Percentiles rank a stretch among this genome's conserved stretches.
These are phyloP conservation scores for Panthera uncia DNA, from an alignment of 2,113 vertebrate species.

Conservation along the genomic window DNA sequence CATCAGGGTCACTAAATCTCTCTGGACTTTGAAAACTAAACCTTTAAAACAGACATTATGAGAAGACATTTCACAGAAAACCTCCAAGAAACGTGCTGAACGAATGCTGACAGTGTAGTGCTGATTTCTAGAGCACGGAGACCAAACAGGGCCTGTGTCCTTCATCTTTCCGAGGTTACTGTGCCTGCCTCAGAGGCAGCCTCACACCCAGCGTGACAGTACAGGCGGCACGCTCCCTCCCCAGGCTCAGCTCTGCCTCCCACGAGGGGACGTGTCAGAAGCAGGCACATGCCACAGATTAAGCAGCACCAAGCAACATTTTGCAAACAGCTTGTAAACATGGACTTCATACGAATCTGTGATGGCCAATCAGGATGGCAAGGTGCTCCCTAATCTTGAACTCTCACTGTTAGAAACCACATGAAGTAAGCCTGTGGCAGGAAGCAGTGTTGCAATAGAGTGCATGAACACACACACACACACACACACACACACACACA, in stretches of 20 bases:
- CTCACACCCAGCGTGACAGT: not conserved
- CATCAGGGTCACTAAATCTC: not conserved
- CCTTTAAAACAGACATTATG: not conserved
- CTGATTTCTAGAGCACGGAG: not conserved
- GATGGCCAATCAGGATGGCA: not conserved
- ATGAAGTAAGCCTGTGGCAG: not conserved
- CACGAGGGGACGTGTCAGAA: not conserved
- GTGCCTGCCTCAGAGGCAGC: not conserved
- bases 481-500: not conserved
- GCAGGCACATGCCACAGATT: slow-evolving; percentile 32
- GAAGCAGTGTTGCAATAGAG: not conserved
- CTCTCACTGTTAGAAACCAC: not conserved
- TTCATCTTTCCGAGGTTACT: not conserved
- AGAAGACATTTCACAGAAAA: not conserved
- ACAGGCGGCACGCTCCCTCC: not conserved
- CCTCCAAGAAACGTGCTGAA: not conserved
- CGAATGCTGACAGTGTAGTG: not conserved
- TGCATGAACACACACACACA: no score
- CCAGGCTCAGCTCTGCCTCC: not conserved
- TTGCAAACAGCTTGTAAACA: slow-evolving; percentile 70
- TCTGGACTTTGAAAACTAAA: not conserved
- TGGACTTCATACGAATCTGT: not conserved
- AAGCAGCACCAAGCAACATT: slow-evolving; percentile 70
- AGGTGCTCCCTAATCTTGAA: not conserved
- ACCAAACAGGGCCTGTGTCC: not conserved